Evolutionary conservation across 2,888 invertebrate genomes (phyloP).

Genomic region (Plagodis dolabraria): DNA sequence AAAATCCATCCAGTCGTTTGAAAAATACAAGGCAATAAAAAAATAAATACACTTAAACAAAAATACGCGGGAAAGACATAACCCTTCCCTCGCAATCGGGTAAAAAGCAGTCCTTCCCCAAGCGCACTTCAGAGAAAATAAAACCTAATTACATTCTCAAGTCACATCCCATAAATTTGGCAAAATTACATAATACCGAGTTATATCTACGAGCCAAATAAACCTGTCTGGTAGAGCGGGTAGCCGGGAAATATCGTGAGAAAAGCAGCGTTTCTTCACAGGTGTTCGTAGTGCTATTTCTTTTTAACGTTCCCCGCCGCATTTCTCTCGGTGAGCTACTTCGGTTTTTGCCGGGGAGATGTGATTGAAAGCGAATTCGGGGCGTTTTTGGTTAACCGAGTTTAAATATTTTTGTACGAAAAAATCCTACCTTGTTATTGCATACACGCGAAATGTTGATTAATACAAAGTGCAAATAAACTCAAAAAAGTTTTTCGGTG

Average conservation of each 20-base stretch:
- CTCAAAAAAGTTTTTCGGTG: no score
- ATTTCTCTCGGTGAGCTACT: constrained; percentile 25
- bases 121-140: constrained; percentile 6
- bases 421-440: no score
- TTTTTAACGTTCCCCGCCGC: constrained; percentile 29
- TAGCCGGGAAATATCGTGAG: constrained; percentile 55
- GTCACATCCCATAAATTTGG: constrained; percentile 32
- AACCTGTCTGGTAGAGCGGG: constrained; percentile 45
- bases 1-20: no score
- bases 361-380: constrained; percentile 37
- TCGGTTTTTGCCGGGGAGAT: constrained; percentile 35
- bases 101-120: neutral
- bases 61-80: no score
- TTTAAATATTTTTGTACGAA: no score
- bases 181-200: constrained; percentile 34
- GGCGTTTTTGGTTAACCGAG: constrained; percentile 3
- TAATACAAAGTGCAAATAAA: no score
- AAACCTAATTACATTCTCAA: constrained; percentile 37
- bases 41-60: no score
- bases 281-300: constrained; percentile 42
- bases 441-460: no score
- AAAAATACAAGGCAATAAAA: no score
- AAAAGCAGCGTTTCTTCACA: constrained; percentile 43
- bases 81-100: no score
- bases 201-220: constrained; percentile 44